These are phyloP conservation scores for Uloborus diversus DNA, from an alignment of 1,140 invertebrate genomes.

Conservation along the genomic window DNA sequence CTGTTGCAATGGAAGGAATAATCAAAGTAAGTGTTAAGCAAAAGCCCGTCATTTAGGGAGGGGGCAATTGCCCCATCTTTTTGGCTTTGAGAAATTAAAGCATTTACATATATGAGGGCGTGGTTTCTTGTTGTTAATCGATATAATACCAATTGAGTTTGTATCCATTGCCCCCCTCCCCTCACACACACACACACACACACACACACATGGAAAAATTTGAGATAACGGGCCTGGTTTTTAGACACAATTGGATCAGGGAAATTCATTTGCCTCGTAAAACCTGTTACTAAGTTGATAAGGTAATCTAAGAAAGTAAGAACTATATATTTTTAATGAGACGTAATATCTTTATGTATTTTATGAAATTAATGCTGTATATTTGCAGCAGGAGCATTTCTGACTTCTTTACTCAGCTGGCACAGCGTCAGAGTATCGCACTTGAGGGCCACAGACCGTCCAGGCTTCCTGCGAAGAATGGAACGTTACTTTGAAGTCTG, in stretches of 20 bases:
- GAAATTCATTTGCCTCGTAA: neutral
- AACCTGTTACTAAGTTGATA: neutral
- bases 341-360: neutral
- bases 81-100: too few species aligned
- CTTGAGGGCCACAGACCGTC: neutral
- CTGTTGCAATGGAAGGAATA: too few species aligned
- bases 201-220: neutral
- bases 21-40: too few species aligned
- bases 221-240: neutral
- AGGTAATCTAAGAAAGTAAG: neutral
- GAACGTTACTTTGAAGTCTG: slow-evolving; percentile 16
- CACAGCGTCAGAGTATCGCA: slow-evolving; percentile 10
- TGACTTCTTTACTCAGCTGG: neutral
- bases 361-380: neutral
- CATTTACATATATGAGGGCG: too few species aligned
- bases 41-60: too few species aligned
- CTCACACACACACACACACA: too few species aligned
- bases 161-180: too few species aligned
- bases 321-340: neutral
- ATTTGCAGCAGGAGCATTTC: slow-evolving; percentile 7
- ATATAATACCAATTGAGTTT: too few species aligned
- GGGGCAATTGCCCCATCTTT: too few species aligned
- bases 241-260: neutral
- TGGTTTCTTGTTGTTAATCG: too few species aligned
- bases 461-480: neutral